Evolutionary conservation across 2,888 invertebrate species (phyloP).

Genomic region (Podabrus alpinus): DNA sequence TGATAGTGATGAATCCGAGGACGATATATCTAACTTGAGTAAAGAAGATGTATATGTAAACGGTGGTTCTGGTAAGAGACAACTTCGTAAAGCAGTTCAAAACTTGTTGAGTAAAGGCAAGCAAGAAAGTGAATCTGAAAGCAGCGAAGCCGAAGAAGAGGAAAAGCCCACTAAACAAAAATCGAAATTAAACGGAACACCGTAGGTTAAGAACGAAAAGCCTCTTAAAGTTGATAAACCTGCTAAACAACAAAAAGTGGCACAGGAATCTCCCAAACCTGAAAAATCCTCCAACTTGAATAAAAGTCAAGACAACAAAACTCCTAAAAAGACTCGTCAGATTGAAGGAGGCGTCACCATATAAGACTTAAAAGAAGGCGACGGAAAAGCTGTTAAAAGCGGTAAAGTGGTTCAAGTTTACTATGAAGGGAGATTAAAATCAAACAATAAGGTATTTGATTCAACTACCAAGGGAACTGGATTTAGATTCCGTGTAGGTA

Average conservation of each 20-base stretch:
- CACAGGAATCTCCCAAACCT: slow-evolving; percentile 34
- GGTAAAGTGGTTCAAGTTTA: slow-evolving; percentile 79
- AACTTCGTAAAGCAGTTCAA: background rate
- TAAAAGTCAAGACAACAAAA: background rate
- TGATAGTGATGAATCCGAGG: too few relatives aligned
- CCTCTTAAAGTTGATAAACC: slow-evolving; percentile 26
- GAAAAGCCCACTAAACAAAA: slow-evolving; percentile 28
- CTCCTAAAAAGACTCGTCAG: slow-evolving; percentile 57
- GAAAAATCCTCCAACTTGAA: slow-evolving; percentile 8
- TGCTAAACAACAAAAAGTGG: slow-evolving; percentile 37
- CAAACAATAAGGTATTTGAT: slow-evolving; percentile 88
- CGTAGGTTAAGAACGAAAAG: slow-evolving; percentile 48
- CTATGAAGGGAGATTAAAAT: slow-evolving; percentile 82
- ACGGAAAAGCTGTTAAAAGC: slow-evolving; percentile 74
- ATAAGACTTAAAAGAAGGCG: slow-evolving; percentile 81
- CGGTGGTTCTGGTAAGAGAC: background rate
- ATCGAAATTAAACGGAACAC: slow-evolving; percentile 26
- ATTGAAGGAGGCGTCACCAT: slow-evolving; percentile 79
- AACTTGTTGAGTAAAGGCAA: background rate
- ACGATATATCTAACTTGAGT: background rate
- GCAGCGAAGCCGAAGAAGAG: slow-evolving; percentile 39
- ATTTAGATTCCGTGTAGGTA: slow-evolving; percentile 83
- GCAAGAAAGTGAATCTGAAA: slow-evolving; percentile 34
- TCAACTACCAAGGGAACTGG: slow-evolving; percentile 74
- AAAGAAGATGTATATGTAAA: background rate